These are phyloP conservation scores for Nebria brevicollis DNA, from an alignment of 2,888 invertebrate genomes.

Conservation along the genomic window DNA sequence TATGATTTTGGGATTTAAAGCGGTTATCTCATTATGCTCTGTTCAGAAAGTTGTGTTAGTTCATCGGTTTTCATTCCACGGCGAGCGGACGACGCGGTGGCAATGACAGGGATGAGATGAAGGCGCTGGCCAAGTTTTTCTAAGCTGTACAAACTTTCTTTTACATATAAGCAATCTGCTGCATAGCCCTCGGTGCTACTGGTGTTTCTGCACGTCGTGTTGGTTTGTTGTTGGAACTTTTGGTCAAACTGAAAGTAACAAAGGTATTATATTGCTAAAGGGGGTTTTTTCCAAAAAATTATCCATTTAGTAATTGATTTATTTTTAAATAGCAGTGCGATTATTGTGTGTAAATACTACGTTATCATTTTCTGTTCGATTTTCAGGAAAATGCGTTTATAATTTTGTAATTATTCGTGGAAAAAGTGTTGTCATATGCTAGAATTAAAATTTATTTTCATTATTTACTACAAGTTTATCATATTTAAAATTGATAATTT, in stretches of 20 bases:
- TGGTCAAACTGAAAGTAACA: constrained; percentile 36
- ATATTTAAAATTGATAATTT: no score
- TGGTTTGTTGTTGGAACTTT: constrained; percentile 9
- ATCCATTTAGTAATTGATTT: no score
- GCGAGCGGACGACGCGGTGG: constrained; percentile 24
- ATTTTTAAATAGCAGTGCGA: no score
- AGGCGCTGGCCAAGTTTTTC: neutral
- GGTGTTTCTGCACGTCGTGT: neutral
- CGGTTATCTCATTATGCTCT: constrained; percentile 46
- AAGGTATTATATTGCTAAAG: neutral
- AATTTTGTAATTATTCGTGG: no score
- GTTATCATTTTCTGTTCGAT: no score
- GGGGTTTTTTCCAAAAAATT: no score
- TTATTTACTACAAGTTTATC: no score
- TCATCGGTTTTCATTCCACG: constrained; percentile 44
- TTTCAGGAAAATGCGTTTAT: no score
- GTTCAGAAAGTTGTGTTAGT: constrained; percentile 44
- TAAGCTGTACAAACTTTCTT: neutral
- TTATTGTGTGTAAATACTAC: no score
- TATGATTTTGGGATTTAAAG: constrained; percentile 46
- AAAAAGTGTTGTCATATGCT: no score
- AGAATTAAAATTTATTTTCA: no score
- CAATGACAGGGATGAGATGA: neutral
- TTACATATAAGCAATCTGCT: neutral
- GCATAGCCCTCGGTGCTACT: neutral